These are phyloP conservation scores for Vidua macroura DNA, from an alignment of 2,113 vertebrate species.

Conservation along the genomic window DNA sequence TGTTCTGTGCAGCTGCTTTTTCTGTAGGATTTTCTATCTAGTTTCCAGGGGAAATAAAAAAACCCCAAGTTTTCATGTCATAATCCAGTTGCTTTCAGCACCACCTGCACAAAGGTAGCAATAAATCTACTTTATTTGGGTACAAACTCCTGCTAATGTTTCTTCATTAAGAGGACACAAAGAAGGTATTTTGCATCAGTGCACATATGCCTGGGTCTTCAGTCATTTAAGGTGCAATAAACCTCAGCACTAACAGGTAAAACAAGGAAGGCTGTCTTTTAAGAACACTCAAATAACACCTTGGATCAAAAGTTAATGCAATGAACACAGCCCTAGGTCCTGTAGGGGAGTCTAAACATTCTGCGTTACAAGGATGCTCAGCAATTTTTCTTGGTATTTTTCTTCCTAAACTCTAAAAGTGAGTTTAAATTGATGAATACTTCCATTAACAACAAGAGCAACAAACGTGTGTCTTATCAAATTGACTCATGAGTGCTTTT, in stretches of 20 bases:
- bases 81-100: background rate
- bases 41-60: background rate
- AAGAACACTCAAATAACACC: background rate
- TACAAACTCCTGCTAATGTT: background rate
- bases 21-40: background rate
- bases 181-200: background rate
- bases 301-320: background rate
- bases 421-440: background rate
- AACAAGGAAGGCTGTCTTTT: background rate
- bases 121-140: conserved; percentile 17
- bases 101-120: background rate
- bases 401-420: background rate
- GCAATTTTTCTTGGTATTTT: background rate
- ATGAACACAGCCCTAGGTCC: background rate
- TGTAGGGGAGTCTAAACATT: accelerated
- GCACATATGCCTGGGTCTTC: background rate
- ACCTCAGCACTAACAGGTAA: background rate
- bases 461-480: background rate
- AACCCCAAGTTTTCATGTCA: background rate
- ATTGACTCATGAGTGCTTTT: background rate
- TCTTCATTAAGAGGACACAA: background rate
- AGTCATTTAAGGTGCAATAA: background rate
- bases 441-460: background rate
- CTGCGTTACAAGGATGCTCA: background rate
- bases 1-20: background rate